Conservation (phyloP, 2,888 invertebrate species). For the Diachrysia chrysitis region DNA sequence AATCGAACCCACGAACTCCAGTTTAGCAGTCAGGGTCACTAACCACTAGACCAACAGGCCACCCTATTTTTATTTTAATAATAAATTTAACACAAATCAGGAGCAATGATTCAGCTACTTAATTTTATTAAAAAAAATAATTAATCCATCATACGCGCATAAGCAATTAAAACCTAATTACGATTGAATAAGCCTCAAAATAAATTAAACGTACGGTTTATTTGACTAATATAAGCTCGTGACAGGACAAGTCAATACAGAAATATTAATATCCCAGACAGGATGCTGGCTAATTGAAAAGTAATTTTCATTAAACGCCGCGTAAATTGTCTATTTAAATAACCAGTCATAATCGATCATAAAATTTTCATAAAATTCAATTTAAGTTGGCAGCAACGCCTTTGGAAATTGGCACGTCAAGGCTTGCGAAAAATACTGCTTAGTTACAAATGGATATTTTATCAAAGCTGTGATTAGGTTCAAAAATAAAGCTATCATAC, state of each 20-base stretch:
- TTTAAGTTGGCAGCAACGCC: slow-evolving; percentile 50
- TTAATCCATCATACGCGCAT: slow-evolving; percentile 21
- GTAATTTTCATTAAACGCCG: slow-evolving; percentile 62
- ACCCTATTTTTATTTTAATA: too few species aligned
- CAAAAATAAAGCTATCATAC: too few species aligned
- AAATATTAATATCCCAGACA: slow-evolving; percentile 49
- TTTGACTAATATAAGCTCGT: slow-evolving; percentile 41
- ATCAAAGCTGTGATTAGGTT: slow-evolving; percentile 15
- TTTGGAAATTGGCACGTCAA: slow-evolving; percentile 53
- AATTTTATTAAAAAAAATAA: slow-evolving; percentile 15
- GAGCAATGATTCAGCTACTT: slow-evolving; percentile 8
- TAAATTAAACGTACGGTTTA: slow-evolving; percentile 45
- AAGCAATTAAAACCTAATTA: slow-evolving; percentile 55
- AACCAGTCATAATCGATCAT: slow-evolving; percentile 66
- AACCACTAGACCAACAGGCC: too few species aligned
- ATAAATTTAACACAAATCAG: too few species aligned
- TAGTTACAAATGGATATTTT: slow-evolving; percentile 25
- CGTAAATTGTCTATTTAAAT: slow-evolving; percentile 59
- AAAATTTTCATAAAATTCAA: slow-evolving; percentile 63
- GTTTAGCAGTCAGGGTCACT: too few species aligned
- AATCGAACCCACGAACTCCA: too few species aligned
- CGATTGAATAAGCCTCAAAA: slow-evolving; percentile 45
- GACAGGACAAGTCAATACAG: slow-evolving; percentile 54
- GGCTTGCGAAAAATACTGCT: slow-evolving; percentile 59
- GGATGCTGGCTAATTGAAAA: slow-evolving; percentile 61